A percentile compares a stretch with the other conserved stretches of the same genome.
Conservation (phyloP, 2,797 vertebrate genomes). For the Vipera ursinii region DNA sequence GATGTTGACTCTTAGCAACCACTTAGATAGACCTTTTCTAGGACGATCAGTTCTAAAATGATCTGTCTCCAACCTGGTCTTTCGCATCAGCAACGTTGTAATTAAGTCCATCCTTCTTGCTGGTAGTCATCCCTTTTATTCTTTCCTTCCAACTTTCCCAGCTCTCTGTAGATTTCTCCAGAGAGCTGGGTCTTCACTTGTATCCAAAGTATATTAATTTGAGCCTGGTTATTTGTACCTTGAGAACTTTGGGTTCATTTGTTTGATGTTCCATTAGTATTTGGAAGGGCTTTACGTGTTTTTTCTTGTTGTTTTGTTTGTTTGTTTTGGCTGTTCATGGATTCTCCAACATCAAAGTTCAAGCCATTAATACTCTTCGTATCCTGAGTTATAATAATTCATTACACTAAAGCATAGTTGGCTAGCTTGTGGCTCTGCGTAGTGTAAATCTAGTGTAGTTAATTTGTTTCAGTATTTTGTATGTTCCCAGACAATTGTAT, state of each 20-base stretch:
- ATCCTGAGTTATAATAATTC: neutral
- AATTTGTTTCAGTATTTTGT: neutral
- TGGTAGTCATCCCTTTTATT: neutral
- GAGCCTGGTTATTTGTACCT: neutral
- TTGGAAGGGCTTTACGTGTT: neutral
- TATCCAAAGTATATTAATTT: neutral
- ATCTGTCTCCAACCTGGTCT: neutral
- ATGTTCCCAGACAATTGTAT: neutral
- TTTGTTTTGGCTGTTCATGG: neutral
- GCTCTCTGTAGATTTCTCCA: neutral
- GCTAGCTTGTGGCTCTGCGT: neutral
- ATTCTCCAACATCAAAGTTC: neutral
- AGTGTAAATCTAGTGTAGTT: neutral
- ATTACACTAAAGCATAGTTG: neutral
- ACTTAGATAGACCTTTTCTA: neutral
- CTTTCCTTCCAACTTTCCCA: neutral
- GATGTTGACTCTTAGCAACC: neutral
- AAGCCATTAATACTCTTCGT: neutral
- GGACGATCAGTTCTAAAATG: neutral
- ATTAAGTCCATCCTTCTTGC: neutral
- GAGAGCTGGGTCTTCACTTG: neutral
- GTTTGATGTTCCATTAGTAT: neutral
- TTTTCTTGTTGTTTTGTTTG: neutral
- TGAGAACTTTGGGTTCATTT: neutral
- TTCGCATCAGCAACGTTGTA: neutral